These are phyloP conservation scores for Hemistola chrysoprasaria DNA, from an alignment of 2,888 invertebrate species.

Conservation along the genomic window DNA sequence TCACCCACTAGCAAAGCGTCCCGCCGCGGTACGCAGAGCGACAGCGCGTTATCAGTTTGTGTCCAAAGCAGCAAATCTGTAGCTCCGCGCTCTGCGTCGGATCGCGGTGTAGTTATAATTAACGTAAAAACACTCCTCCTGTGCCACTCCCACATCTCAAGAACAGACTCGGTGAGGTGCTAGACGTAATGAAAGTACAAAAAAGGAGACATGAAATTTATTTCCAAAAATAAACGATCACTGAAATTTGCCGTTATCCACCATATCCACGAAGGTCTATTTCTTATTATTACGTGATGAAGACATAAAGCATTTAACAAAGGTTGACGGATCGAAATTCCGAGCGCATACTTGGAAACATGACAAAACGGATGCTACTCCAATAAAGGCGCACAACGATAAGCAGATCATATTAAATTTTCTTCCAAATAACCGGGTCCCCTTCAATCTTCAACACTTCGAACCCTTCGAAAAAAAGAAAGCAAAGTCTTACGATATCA, in stretches of 20 bases:
- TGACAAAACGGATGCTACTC: constrained; percentile 40
- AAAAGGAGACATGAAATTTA: too few relatives aligned
- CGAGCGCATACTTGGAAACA: constrained; percentile 39
- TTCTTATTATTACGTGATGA: constrained; percentile 30
- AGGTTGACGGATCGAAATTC: constrained; percentile 15
- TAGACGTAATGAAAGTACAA: too few relatives aligned
- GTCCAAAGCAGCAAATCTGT: too few relatives aligned
- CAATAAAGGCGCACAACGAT: constrained; percentile 44
- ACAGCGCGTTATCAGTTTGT: too few relatives aligned
- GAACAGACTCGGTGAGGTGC: too few relatives aligned
- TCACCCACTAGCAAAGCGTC: too few relatives aligned
- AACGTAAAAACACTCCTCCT: too few relatives aligned
- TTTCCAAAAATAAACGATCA: constrained; percentile 7
- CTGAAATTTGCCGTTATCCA: constrained; percentile 33
- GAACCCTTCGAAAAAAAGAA: constrained; percentile 48
- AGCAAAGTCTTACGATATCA: constrained; percentile 58
- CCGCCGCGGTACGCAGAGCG: too few relatives aligned
- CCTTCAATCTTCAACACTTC: constrained; percentile 35
- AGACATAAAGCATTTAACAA: constrained; percentile 29
- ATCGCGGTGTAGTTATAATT: too few relatives aligned
- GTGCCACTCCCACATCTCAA: too few relatives aligned
- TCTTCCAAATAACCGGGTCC: not conserved
- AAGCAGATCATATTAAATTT: constrained; percentile 49
- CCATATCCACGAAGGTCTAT: constrained; percentile 30
- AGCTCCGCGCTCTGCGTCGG: too few relatives aligned